These are phyloP conservation scores for Phorcus lineatus DNA, from an alignment of 2,888 invertebrate genomes.

Conservation along the genomic window DNA sequence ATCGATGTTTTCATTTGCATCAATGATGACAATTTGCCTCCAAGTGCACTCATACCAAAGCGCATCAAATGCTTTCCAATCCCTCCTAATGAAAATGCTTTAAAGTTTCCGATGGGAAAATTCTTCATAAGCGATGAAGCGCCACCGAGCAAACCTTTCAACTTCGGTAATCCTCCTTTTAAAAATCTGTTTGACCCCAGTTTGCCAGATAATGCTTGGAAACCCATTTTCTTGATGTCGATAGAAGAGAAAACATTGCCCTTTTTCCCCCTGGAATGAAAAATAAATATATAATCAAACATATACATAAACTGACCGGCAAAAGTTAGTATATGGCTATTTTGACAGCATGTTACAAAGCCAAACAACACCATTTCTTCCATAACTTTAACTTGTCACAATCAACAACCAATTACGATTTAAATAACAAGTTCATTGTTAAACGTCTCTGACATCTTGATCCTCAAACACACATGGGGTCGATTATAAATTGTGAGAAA, in stretches of 20 bases:
- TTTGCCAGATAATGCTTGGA: background rate
- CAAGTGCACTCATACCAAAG: background rate
- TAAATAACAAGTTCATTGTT: too few relatives aligned
- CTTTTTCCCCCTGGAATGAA: background rate
- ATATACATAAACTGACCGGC: too few relatives aligned
- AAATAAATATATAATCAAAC: too few relatives aligned
- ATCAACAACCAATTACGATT: too few relatives aligned
- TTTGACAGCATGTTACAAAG: too few relatives aligned
- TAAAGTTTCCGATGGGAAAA: background rate
- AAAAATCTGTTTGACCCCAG: background rate
- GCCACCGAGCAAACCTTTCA: background rate
- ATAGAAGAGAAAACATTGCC: background rate
- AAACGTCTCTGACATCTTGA: too few relatives aligned
- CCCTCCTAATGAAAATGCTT: constrained; percentile 19
- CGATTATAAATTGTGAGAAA: too few relatives aligned
- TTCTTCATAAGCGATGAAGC: background rate
- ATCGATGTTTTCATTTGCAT: background rate
- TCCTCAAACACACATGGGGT: too few relatives aligned
- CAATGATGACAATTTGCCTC: background rate
- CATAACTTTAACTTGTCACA: too few relatives aligned
- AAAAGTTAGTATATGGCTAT: too few relatives aligned
- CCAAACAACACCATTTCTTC: too few relatives aligned
- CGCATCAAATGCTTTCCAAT: constrained; percentile 21
- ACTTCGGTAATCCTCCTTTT: too few relatives aligned
- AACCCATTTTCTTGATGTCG: constrained; percentile 16